These are phyloP conservation scores for Cairina moschata DNA, from an alignment of 2,113 vertebrate species.

Conservation along the genomic window DNA sequence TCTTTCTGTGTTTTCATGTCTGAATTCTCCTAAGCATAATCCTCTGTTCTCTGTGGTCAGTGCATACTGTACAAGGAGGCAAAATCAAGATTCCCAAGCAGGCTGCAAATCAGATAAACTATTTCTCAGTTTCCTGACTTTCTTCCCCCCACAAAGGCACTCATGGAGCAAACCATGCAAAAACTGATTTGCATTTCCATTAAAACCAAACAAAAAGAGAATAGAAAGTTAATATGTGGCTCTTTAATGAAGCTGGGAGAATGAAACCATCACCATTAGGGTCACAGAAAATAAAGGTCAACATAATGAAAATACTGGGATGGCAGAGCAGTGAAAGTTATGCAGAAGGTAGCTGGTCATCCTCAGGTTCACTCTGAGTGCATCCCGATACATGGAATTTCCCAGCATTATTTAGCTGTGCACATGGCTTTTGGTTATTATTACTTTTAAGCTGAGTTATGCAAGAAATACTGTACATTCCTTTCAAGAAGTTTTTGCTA, in stretches of 20 bases:
- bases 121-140: not conserved
- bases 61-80: not conserved
- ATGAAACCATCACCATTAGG: not conserved
- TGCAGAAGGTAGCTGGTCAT: not conserved
- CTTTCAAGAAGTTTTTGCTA: not conserved
- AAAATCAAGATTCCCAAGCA: not conserved
- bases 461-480: not conserved
- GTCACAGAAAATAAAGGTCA: not conserved
- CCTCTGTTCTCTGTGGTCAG: not conserved
- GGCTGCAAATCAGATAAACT: not conserved
- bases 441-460: not conserved
- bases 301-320: not conserved
- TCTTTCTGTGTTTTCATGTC: not conserved
- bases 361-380: not conserved
- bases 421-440: not conserved
- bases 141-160: not conserved
- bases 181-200: not conserved
- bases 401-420: not conserved
- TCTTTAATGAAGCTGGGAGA: not conserved
- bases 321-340: not conserved
- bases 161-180: not conserved
- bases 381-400: not conserved
- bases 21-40: not conserved
- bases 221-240: not conserved
- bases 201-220: constrained; percentile 14